Percentiles rank a stretch among this genome's conserved stretches.
Evolutionary conservation across 1,140 invertebrate species (phyloP).

Genomic region (Cyphomyrmex costatus): DNA sequence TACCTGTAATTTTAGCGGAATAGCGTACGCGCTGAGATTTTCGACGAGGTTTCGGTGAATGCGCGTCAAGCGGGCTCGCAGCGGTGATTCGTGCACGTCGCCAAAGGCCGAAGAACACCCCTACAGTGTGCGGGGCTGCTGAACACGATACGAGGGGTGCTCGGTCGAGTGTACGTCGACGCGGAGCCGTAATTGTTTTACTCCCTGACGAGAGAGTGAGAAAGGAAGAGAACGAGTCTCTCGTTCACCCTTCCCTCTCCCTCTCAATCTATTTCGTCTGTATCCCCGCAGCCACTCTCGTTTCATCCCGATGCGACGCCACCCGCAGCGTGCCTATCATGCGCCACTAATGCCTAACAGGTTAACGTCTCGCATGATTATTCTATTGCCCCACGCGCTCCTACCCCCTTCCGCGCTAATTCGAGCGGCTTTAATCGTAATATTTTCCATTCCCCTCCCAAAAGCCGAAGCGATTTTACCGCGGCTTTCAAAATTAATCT

Average conservation of each 20-base stretch:
- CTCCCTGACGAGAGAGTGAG: conserved; percentile 72
- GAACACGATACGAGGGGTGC: conserved; percentile 80
- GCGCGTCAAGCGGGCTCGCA: conserved; percentile 66
- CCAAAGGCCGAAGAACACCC: conserved; percentile 76
- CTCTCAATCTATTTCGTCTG: conserved; percentile 84
- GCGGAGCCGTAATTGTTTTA: conserved; percentile 86
- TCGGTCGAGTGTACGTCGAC: conserved; percentile 84
- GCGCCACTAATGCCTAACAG: conserved; percentile 85
- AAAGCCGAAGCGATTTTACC: conserved; percentile 21
- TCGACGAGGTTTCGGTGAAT: conserved; percentile 54
- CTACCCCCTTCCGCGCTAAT: conserved; percentile 60
- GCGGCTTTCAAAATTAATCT: conserved; percentile 4
- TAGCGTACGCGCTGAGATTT: conserved; percentile 46
- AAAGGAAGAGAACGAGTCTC: conserved; percentile 9
- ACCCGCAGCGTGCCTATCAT: conserved; percentile 86
- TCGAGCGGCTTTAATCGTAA: conserved; percentile 64
- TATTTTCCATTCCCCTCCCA: conserved; percentile 57
- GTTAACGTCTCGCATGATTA: conserved; percentile 83
- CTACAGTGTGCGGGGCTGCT: conserved; percentile 70
- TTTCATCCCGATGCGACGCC: conserved; percentile 83
- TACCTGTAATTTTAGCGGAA: conserved; percentile 36
- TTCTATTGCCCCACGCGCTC: conserved; percentile 73
- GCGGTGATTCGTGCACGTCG: conserved; percentile 67
- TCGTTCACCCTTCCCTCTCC: conserved; percentile 56
- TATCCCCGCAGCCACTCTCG: conserved; percentile 83